phyloP scores from a whole-genome alignment of 2,797 vertebrate species.

The Buceros bicornis region DNA sequence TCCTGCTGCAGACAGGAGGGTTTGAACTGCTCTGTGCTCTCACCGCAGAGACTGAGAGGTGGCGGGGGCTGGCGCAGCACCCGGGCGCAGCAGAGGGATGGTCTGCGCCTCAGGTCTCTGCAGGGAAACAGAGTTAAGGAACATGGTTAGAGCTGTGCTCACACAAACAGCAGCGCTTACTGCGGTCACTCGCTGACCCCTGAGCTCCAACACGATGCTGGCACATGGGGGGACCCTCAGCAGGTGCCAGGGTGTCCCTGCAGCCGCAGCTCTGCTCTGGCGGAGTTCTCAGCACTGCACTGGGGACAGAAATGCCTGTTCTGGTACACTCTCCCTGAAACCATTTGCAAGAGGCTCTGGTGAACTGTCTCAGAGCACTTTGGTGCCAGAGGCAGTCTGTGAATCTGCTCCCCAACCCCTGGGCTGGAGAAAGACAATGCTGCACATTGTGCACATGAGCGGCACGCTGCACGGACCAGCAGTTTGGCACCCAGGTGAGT shows the following conservation, averaged over 20 bases:
- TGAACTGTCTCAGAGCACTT: background rate
- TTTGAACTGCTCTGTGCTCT: background rate
- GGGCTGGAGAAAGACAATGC: rapidly evolving
- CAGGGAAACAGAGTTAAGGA: background rate
- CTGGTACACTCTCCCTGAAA: background rate
- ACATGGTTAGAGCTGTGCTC: background rate
- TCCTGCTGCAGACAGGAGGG: background rate
- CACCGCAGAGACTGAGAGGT: rapidly evolving
- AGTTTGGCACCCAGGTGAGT: rapidly evolving
- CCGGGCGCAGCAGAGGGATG: background rate
- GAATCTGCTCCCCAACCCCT: rapidly evolving
- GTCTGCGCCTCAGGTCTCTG: background rate
- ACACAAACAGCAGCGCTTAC: rapidly evolving
- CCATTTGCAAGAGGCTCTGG: rapidly evolving
- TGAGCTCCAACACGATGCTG: background rate
- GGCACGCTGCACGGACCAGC: rapidly evolving
- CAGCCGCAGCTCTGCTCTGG: rapidly evolving
- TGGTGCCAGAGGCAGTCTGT: background rate
- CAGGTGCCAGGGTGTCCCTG: rapidly evolving
- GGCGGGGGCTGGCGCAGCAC: background rate
- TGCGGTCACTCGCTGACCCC: background rate
- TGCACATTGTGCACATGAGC: rapidly evolving
- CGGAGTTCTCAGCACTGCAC: rapidly evolving
- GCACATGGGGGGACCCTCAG: rapidly evolving
- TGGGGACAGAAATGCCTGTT: rapidly evolving